Conservation (phyloP, 1,140 invertebrate species). For the Delia radicum region DNA sequence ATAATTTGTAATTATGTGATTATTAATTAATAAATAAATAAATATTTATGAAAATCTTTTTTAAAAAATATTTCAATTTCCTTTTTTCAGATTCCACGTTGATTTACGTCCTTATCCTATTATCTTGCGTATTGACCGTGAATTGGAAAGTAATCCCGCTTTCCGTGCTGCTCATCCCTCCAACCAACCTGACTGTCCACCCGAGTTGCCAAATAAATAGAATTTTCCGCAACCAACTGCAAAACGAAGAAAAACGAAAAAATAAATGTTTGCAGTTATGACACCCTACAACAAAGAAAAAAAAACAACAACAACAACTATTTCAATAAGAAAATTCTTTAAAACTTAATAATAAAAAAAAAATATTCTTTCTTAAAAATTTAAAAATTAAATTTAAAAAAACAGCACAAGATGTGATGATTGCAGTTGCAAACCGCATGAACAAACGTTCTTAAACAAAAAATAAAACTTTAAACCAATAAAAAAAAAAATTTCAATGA, state of each 20-base stretch:
- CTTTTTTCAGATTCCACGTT: constrained; percentile 75
- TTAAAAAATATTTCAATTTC: constrained; percentile 38
- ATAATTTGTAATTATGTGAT: no score
- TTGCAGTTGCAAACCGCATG: constrained; percentile 17
- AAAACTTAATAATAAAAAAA: neutral
- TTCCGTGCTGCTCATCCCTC: constrained; percentile 86
- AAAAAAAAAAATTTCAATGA: neutral
- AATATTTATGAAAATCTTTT: no score
- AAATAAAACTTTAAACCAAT: neutral
- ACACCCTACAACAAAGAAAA: constrained; percentile 27
- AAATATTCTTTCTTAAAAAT: neutral
- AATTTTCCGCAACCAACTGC: constrained; percentile 55
- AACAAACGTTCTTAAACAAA: neutral
- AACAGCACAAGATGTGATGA: constrained; percentile 21
- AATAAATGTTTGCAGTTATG: constrained; percentile 48
- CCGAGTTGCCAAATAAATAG: constrained; percentile 73
- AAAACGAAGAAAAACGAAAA: constrained; percentile 53
- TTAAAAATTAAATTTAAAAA: neutral
- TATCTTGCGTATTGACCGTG: constrained; percentile 81
- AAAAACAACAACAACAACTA: constrained; percentile 45
- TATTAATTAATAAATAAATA: no score
- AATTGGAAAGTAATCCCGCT: constrained; percentile 82
- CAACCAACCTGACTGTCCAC: constrained; percentile 89
- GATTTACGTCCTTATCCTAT: constrained; percentile 87
- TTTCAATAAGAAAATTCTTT: constrained; percentile 30